Conservation (phyloP, 2,113 vertebrate genomes). For the Chiloscyllium plagiosum region DNA sequence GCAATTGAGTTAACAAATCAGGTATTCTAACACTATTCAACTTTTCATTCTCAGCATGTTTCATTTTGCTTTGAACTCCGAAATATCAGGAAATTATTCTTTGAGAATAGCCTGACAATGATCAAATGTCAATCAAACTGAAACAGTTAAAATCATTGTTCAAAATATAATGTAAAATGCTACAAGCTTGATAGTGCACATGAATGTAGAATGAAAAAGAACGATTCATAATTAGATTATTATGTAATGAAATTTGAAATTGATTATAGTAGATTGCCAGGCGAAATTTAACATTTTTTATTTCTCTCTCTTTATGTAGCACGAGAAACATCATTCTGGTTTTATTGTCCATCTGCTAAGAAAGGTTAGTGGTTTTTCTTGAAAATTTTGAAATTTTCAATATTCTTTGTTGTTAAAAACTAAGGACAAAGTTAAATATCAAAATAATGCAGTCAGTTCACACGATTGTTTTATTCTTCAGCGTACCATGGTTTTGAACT, state of each 20-base stretch:
- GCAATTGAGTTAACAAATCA: neutral
- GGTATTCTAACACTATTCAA: neutral
- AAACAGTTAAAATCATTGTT: neutral
- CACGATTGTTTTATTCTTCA: neutral
- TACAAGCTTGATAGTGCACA: neutral
- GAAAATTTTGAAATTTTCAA: neutral
- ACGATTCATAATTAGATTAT: neutral
- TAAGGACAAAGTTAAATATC: neutral
- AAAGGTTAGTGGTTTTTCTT: neutral
- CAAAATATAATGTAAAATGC: neutral
- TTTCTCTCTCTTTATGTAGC: neutral
- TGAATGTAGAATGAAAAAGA: neutral
- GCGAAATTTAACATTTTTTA: neutral
- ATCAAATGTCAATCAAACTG: neutral
- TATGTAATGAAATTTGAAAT: neutral
- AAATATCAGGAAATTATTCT: neutral
- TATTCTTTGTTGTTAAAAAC: neutral
- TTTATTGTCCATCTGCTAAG: neutral
- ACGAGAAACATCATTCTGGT: neutral
- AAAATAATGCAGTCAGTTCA: neutral
- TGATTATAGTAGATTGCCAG: neutral
- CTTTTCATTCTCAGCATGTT: neutral
- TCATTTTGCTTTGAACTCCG: neutral
- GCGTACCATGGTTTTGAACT: neutral
- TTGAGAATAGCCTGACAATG: too few relatives aligned